These are phyloP conservation scores for Arctopsyche grandis DNA, from an alignment of 1,140 invertebrate species.

Conservation along the genomic window DNA sequence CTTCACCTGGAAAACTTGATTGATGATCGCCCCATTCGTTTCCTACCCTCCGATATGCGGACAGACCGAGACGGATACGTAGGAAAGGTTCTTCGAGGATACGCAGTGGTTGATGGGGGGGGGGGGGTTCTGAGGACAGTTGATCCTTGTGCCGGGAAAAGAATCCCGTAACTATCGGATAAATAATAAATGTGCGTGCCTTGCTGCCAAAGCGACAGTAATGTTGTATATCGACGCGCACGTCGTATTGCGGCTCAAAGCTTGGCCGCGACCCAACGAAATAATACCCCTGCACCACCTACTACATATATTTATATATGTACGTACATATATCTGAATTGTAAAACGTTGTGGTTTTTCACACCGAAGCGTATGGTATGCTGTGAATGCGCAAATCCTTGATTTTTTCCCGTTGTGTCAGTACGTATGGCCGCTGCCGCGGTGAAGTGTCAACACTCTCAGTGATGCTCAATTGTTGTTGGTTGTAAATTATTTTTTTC, in stretches of 20 bases:
- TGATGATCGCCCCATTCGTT: background rate
- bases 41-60: background rate
- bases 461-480: too few species aligned
- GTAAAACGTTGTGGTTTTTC: background rate
- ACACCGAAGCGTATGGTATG: background rate
- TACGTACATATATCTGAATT: slow-evolving; percentile 6
- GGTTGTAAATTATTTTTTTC: too few species aligned
- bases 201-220: background rate
- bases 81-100: too few species aligned
- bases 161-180: background rate
- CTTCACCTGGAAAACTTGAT: slow-evolving; percentile 7
- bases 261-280: slow-evolving; percentile 14
- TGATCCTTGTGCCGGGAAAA: background rate
- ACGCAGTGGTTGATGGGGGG: too few species aligned
- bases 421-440: too few species aligned
- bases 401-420: background rate
- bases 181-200: slow-evolving; percentile 3
- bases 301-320: too few species aligned
- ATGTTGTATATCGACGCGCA: slow-evolving; percentile 5
- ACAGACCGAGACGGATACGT: too few species aligned
- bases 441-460: too few species aligned
- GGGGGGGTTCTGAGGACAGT: too few species aligned
- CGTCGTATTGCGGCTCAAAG: background rate
- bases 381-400: background rate
- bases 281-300: slow-evolving; percentile 20